phyloP scores from a whole-genome alignment of 1,140 invertebrate genomes.

The Chironomus tepperi region DNA sequence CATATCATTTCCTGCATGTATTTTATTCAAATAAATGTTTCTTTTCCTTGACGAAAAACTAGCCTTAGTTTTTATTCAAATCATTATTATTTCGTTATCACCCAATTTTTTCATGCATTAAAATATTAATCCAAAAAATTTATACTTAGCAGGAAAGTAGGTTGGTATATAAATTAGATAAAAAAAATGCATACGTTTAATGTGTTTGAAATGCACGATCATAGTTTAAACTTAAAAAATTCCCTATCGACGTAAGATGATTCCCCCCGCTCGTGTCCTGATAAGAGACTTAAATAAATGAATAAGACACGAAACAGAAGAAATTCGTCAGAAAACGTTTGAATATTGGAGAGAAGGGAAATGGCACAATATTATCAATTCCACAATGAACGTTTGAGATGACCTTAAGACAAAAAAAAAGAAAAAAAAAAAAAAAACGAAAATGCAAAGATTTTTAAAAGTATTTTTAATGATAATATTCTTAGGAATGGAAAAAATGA shows the following conservation, averaged over 20 bases:
- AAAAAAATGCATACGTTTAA: too few relatives aligned
- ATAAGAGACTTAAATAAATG: conserved; percentile 9
- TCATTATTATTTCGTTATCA: too few relatives aligned
- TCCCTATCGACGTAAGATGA: too few relatives aligned
- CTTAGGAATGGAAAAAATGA: neutral
- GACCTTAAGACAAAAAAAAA: conserved; percentile 1
- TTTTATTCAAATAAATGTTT: too few relatives aligned
- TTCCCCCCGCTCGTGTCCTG: neutral
- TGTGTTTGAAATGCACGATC: too few relatives aligned
- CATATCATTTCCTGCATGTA: conserved; percentile 7
- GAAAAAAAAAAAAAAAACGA: neutral
- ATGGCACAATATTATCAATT: conserved; percentile 13
- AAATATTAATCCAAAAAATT: too few relatives aligned
- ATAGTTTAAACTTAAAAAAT: too few relatives aligned
- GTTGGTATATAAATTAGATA: too few relatives aligned
- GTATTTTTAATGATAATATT: conserved; percentile 10
- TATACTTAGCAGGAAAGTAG: too few relatives aligned
- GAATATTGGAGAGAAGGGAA: neutral
- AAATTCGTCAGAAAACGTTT: conserved; percentile 1
- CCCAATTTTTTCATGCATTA: too few relatives aligned
- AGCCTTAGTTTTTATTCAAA: too few relatives aligned
- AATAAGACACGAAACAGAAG: neutral
- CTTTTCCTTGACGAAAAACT: too few relatives aligned
- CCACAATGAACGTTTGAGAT: neutral
- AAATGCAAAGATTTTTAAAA: neutral